Conservation (phyloP, 2,888 invertebrate genomes). For the Agrotis puta region DNA sequence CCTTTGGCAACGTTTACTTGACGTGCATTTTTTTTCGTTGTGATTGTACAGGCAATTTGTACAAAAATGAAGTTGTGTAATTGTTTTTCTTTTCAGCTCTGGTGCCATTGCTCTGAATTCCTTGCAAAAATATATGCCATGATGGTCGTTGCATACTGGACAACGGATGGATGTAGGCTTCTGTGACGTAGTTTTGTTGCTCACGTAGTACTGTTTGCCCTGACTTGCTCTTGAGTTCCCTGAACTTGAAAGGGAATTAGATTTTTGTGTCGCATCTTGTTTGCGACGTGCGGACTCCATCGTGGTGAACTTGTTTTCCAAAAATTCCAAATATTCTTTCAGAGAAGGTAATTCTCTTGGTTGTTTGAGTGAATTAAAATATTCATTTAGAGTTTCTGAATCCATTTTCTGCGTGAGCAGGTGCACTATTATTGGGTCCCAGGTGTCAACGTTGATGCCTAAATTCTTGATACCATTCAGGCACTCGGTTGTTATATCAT, state of each 20-base stretch:
- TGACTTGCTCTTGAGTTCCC: background rate
- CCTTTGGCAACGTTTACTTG: background rate
- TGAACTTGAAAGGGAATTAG: background rate
- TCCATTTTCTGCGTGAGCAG: background rate
- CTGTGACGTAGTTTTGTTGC: conserved; percentile 2
- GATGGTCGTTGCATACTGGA: background rate
- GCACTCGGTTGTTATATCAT: background rate
- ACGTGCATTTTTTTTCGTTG: background rate
- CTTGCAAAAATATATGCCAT: background rate
- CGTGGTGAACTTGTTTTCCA: background rate
- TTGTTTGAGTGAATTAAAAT: background rate
- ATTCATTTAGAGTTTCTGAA: background rate
- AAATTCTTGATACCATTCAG: background rate
- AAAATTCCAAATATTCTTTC: background rate
- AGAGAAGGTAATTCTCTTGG: background rate
- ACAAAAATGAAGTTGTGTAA: background rate
- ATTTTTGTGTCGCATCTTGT: conserved; percentile 6
- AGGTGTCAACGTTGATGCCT: background rate
- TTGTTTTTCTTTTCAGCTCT: background rate
- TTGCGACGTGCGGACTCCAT: conserved; percentile 1
- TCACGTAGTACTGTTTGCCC: conserved; percentile 1
- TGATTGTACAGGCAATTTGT: conserved; percentile 1
- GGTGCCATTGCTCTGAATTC: background rate
- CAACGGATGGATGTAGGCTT: background rate
- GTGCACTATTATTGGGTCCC: background rate